Base-by-base conservation (phyloP, 1,140 invertebrate genomes). In the Drosophila kanapiae region DNA sequence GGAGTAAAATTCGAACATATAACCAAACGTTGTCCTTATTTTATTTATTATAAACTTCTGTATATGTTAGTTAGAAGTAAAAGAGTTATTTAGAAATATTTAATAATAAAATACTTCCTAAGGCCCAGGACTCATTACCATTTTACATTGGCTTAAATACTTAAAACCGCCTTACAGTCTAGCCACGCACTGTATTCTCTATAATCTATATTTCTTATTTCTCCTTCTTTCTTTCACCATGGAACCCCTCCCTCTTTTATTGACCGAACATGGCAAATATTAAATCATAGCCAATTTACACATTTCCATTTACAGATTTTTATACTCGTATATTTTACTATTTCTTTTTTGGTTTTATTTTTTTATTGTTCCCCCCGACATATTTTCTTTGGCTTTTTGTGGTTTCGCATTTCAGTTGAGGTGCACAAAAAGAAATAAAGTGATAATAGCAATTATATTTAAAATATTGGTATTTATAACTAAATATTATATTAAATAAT, bases 211-310 rank as follows among this genome's bases (percentile, higher is more conserved):
- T 29, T 27, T 4, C 23, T 2, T 18, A 49, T 27, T 48, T 27
- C n/a, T 49, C 37, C 23, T 51, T 43, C 29, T 63, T 33, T 38
- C 14, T 62, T 18, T 56, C 48, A 16, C 48, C 9, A 27, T 51
- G 27, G 27, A 51, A 31, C 48, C 49, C 49, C 49, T 53, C 29
- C 49, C 49, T 35, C 5, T 16, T 57, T 51, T 53, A 57, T 67
- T 62, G 49, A 35, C 40, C 29, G 40, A 80, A 56, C 68, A 65
- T 81, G 74, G 82, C 82, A 85, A 85, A 85, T 82, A 85, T 86
- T 81, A 85, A 86, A 86, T 82, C 82, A 86, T 78, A 72, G 61
- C 53, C 71, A 86, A 86, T 86, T 86, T 82, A 79, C 82, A 86
- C 83, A 86, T 86, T 72, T 3, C 70, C 70, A 74, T 74, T 74